phyloP scores from a whole-genome alignment of 92 coral and sea anemone species.

The Diadumene lineata region DNA sequence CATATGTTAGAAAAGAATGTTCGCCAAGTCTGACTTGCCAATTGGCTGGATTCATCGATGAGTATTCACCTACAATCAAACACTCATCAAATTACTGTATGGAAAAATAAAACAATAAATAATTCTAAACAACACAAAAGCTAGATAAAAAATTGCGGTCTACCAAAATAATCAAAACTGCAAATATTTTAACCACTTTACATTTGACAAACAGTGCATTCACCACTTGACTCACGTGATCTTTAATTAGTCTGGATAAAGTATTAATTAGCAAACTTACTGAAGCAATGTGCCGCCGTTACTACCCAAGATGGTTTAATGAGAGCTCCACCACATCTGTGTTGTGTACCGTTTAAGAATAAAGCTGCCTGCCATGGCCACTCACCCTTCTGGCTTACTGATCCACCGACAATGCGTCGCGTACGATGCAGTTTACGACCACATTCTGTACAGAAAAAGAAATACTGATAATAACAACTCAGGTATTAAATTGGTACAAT shows the following conservation, averaged over 20 bases:
- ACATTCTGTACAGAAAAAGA: conserved; percentile 7
- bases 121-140: too few relatives aligned
- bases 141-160: too few relatives aligned
- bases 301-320: conserved; percentile 79
- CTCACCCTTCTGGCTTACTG: conserved; percentile 64
- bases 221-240: too few relatives aligned
- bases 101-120: too few relatives aligned
- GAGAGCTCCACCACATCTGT: conserved; percentile 91
- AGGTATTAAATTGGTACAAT: too few relatives aligned
- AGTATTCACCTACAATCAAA: conserved; percentile 45
- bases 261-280: conserved; percentile 67
- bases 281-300: conserved; percentile 95
- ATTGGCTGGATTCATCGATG: conserved; percentile 68
- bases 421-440: conserved; percentile 48
- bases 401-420: conserved; percentile 90
- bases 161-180: too few relatives aligned
- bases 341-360: conserved; percentile 72
- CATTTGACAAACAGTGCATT: too few relatives aligned
- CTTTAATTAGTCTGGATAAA: too few relatives aligned
- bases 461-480: too few relatives aligned
- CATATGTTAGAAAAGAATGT: conserved; percentile 58
- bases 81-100: too few relatives aligned
- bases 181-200: too few relatives aligned
- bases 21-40: conserved; percentile 92
- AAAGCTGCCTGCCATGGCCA: conserved; percentile 99